phyloP scores from a whole-genome alignment of 1,140 invertebrate species.

The Drosophila kurseongensis region DNA sequence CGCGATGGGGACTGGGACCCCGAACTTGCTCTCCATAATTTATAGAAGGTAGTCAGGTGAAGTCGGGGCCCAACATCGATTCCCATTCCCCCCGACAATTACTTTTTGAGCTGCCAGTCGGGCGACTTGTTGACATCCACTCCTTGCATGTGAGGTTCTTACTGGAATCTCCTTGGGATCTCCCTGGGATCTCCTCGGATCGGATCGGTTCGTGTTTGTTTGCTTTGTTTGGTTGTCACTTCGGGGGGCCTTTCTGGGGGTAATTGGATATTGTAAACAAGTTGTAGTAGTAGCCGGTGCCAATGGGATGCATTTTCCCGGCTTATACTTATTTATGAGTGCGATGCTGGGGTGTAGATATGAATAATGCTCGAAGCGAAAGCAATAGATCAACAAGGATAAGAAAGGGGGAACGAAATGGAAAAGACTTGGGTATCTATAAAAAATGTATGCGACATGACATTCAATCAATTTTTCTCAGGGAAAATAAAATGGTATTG shows the following conservation, averaged over 20 bases:
- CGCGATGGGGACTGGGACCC: slow-evolving; percentile 26
- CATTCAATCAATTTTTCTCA: slow-evolving; percentile 26
- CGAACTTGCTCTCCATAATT: slow-evolving; percentile 70
- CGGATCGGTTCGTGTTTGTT: slow-evolving; percentile 38
- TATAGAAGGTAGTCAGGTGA: slow-evolving; percentile 81
- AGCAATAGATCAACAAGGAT: slow-evolving; percentile 52
- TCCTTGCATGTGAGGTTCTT: slow-evolving; percentile 40
- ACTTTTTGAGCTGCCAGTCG: slow-evolving; percentile 75
- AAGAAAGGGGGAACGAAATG: background rate
- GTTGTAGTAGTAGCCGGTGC: slow-evolving; percentile 55
- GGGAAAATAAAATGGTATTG: slow-evolving; percentile 4
- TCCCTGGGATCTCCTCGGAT: slow-evolving; percentile 24
- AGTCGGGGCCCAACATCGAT: slow-evolving; percentile 51
- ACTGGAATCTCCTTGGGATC: slow-evolving; percentile 25
- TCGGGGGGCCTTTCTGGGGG: slow-evolving; percentile 65
- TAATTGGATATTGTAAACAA: slow-evolving; percentile 81
- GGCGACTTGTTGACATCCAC: slow-evolving; percentile 75
- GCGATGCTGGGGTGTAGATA: slow-evolving; percentile 60
- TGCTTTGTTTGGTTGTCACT: slow-evolving; percentile 45
- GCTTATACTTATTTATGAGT: slow-evolving; percentile 52
- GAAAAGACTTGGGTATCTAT: slow-evolving; percentile 1
- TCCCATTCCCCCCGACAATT: slow-evolving; percentile 57
- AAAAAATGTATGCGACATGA: slow-evolving; percentile 7
- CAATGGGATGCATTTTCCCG: slow-evolving; percentile 29
- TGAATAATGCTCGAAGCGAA: slow-evolving; percentile 57